Evolutionary conservation across 1,140 invertebrate species (phyloP), one percentile per base, ranked within the genome.

Genomic region (Panonychus citri): DNA sequence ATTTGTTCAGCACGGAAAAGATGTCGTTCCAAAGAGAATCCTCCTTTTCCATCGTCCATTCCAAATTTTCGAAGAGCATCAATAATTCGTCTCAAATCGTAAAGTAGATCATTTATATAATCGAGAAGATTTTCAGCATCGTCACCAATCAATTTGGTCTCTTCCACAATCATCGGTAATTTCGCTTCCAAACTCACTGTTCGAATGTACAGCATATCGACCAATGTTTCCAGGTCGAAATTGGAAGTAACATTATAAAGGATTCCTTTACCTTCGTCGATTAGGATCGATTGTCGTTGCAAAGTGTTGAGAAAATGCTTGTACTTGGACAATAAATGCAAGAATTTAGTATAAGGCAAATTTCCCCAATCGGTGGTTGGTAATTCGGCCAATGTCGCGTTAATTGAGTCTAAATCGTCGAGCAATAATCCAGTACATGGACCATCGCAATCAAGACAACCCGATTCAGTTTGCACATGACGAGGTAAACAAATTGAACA

Each of bases 401-500:
- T 42, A 21, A 62, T 28, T 50, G 56, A 62, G 57, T 81, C 77
- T 1, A 86, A 66, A 28, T 81, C 78, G 60, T 82, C 75, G 53
- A 96, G 73, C 3, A 96, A 71, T 1, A 82, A 73, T 56, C 83
- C 79, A 1, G 85, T 87, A 64, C 93, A 96, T 52, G 86, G 85
- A 65, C 90, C 85, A 62, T 81, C 74, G 68, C 91, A 97, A 21
- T 83, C 85, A 88, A 61, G 34, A 70, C 87, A 91, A 46, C 75
- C 70, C 52, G 75, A 71, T 53, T 78, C 75, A 56, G 82, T 78
- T 17, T 90, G 75, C 58, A 85, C 81, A 63, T 88, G 78, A 5
- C 85, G 71, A 4, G 76, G 71, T 19, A 75, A 69, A 65, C 89
- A 95, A 57, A 77, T 72, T 61, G 87, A 78, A 67, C 90, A 95